Conservation (phyloP, 2,113 vertebrate species). For the Phylloscopus whistleri region DNA sequence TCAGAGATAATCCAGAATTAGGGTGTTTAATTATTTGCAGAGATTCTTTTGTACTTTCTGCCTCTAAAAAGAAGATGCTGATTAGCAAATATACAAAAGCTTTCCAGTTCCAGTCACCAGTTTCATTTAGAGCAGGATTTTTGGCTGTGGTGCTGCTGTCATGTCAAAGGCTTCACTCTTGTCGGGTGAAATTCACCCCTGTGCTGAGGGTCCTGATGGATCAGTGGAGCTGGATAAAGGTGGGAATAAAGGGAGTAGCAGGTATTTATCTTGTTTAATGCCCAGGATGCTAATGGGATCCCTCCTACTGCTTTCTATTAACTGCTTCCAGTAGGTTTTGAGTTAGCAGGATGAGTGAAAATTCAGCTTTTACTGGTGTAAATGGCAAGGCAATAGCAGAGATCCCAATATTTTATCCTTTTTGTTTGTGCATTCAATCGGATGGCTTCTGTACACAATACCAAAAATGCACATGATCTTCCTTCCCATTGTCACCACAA, state of each 20-base stretch:
- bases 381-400: not conserved
- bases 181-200: not conserved
- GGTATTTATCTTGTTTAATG: not conserved
- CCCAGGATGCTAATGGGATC: not conserved
- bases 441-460: not conserved
- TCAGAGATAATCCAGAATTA: conserved; percentile 67
- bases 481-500: not conserved
- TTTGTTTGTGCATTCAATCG: not conserved
- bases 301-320: not conserved
- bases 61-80: conserved; percentile 40
- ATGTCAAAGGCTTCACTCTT: not conserved
- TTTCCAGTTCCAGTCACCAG: conserved; percentile 13
- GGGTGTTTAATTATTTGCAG: conserved; percentile 59
- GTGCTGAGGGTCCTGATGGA: not conserved
- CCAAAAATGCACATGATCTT: not conserved
- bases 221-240: not conserved
- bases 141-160: not conserved
- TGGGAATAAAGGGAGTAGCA: not conserved
- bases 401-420: not conserved
- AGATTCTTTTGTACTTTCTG: conserved; percentile 54
- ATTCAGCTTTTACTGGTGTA: not conserved
- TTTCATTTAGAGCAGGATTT: not conserved
- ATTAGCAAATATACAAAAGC: conserved; percentile 57
- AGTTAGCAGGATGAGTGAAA: not conserved
- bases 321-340: not conserved